Conservation (phyloP, 2,888 invertebrate species). For the Heteromyza rotundicornis region DNA sequence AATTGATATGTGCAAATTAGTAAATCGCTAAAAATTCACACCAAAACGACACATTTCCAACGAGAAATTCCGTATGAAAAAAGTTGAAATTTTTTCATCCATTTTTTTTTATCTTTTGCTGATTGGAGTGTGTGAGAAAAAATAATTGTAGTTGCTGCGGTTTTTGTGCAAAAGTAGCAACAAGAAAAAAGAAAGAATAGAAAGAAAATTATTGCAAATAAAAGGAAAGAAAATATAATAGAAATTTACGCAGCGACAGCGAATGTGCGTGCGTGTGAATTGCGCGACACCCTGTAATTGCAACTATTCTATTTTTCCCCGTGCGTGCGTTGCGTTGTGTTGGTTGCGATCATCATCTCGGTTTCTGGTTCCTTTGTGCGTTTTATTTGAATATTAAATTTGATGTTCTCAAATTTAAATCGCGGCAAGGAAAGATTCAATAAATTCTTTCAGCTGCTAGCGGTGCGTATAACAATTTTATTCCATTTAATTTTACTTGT, state of each 20-base stretch:
- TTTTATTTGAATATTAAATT: conserved; percentile 34
- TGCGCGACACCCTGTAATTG: conserved; percentile 12
- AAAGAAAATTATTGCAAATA: conserved; percentile 14
- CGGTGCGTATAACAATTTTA: conserved; percentile 53
- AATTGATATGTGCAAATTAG: conserved; percentile 16
- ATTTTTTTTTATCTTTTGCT: conserved; percentile 21
- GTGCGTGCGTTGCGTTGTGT: background rate
- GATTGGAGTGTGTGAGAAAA: conserved; percentile 18
- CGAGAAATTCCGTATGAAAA: conserved; percentile 6
- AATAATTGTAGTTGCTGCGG: background rate
- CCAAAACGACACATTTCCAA: background rate
- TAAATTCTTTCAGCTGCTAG: conserved; percentile 60
- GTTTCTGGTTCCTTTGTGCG: background rate
- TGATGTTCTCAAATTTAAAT: conserved; percentile 60
- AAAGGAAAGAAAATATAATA: conserved; percentile 18
- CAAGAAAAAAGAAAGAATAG: conserved; percentile 11
- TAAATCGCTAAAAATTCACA: background rate
- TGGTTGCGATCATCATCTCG: too few species aligned
- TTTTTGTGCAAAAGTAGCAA: conserved; percentile 5
- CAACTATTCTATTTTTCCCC: background rate
- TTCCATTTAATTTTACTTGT: conserved; percentile 32
- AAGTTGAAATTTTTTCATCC: background rate
- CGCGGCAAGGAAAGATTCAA: conserved; percentile 59
- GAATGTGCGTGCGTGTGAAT: conserved; percentile 3
- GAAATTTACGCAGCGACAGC: conserved; percentile 2